Conservation (phyloP, 2,888 invertebrate genomes). For the Euspilapteryx auroguttella region DNA sequence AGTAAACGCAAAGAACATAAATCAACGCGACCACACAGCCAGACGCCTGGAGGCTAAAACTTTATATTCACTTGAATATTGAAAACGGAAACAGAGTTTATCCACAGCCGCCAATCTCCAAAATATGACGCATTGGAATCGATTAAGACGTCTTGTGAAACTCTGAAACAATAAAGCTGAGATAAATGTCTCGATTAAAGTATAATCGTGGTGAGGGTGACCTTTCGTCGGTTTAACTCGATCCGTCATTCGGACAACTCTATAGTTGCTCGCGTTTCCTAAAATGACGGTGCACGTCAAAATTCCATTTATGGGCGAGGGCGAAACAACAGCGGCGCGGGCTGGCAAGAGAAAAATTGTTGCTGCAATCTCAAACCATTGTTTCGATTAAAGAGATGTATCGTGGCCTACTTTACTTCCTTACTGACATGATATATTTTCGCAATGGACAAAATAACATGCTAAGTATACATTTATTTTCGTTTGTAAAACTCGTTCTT, state of each 20-base stretch:
- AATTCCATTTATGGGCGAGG: conserved; percentile 8
- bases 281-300: conserved; percentile 30
- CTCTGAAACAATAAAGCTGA: conserved; percentile 39
- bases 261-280: conserved; percentile 23
- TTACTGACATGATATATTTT: no score
- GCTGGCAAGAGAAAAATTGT: background rate
- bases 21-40: background rate
- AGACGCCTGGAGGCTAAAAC: background rate
- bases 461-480: no score
- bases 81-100: no score
- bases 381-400: no score
- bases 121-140: conserved; percentile 25
- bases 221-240: conserved; percentile 25
- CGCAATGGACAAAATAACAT: no score
- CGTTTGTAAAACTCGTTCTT: no score
- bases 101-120: no score
- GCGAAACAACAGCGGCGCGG: no score
- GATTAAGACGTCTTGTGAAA: conserved; percentile 43
- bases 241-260: conserved; percentile 35
- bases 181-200: conserved; percentile 49
- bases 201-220: conserved; percentile 39
- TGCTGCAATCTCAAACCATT: no score
- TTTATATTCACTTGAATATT: background rate
- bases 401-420: no score
- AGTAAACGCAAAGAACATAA: no score